Percentiles rank a stretch among this genome's conserved stretches.
Evolutionary conservation across 2,797 vertebrate species (phyloP).

Genomic region (Gymnocypris eckloni): DNA sequence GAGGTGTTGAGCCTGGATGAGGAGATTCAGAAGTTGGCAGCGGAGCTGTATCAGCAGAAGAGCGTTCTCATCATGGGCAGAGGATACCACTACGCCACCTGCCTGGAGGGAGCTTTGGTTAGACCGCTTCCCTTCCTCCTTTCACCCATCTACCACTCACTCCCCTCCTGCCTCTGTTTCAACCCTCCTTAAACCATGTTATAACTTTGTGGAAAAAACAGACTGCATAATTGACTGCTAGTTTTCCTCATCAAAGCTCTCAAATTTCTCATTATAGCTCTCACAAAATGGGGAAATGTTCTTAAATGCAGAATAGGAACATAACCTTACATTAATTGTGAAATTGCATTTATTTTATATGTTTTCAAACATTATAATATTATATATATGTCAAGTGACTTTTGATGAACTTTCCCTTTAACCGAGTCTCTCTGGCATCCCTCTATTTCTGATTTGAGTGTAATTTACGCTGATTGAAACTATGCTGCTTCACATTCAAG

Average conservation of each 20-base stretch:
- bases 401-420: not conserved
- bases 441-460: not conserved
- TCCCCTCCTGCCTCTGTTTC: not conserved
- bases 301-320: not conserved
- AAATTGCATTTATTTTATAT: too few species aligned
- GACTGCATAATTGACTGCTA: not conserved
- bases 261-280: not conserved
- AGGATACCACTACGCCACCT: slow-evolving; percentile 97
- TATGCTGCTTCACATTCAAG: not conserved
- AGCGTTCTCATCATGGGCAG: slow-evolving; percentile 98
- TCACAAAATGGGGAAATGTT: not conserved
- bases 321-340: too few species aligned
- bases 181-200: not conserved
- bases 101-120: slow-evolving; percentile 96
- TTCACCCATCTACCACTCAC: not conserved
- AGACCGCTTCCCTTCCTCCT: slow-evolving; percentile 57
- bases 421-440: not conserved
- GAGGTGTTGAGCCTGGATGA: slow-evolving; percentile 95
- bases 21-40: slow-evolving; percentile 95
- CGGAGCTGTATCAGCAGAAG: slow-evolving; percentile 95
- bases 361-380: too few species aligned
- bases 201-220: not conserved
- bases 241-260: not conserved
- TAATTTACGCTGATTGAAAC: not conserved
- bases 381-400: not conserved